These are phyloP conservation scores for Protobothrops flavoviridis DNA, from an alignment of 2,113 vertebrate species.

Conservation along the genomic window DNA sequence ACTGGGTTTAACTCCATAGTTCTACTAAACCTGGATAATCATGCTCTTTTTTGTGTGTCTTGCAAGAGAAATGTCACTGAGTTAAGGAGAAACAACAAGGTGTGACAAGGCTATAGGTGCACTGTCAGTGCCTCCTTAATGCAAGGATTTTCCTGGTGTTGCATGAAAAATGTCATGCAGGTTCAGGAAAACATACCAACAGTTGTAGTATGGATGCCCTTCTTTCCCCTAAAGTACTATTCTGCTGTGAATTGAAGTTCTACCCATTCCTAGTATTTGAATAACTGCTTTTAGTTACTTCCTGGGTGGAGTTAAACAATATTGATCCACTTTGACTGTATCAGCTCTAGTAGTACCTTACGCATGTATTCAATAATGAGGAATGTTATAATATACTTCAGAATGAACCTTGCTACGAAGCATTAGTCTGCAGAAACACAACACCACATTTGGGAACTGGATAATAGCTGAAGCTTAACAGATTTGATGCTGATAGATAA, in stretches of 20 bases:
- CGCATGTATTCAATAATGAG: neutral
- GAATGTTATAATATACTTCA: neutral
- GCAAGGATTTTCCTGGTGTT: neutral
- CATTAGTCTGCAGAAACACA: neutral
- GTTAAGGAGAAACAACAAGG: neutral
- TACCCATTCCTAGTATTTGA: neutral
- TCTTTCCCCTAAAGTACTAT: neutral
- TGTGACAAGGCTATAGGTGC: neutral
- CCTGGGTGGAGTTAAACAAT: neutral
- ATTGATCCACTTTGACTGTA: neutral
- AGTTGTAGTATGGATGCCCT: neutral
- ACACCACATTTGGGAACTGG: neutral
- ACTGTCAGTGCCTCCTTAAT: neutral
- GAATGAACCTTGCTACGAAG: neutral
- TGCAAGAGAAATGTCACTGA: neutral
- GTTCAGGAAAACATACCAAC: neutral
- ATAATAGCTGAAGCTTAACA: neutral
- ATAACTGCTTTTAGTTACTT: neutral
- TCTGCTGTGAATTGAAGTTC: neutral
- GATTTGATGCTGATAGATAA: neutral
- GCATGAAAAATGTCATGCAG: neutral
- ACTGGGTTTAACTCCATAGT: neutral
- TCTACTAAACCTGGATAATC: neutral
- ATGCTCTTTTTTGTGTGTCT: neutral
- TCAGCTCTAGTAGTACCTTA: neutral